Evolutionary conservation across 2,888 invertebrate genomes (phyloP).

Genomic region (Mythimna lalbum): DNA sequence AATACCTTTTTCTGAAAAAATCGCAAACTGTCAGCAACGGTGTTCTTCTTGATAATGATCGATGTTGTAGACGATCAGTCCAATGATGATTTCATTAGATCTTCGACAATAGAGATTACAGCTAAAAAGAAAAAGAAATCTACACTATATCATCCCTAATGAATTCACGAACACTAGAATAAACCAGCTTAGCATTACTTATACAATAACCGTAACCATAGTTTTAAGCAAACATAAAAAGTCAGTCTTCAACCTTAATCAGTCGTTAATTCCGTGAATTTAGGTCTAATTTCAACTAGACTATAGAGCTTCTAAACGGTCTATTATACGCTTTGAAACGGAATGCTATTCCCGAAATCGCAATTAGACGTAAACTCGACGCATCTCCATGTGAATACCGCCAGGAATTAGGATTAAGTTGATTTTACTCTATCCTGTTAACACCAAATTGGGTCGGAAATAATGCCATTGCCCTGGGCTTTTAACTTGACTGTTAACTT

Average conservation of each 20-base stretch:
- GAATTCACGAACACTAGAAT: too few species aligned
- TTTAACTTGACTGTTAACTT: slow-evolving; percentile 10
- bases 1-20: too few species aligned
- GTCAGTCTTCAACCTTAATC: neutral
- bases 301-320: slow-evolving; percentile 17
- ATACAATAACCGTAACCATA: neutral
- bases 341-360: slow-evolving; percentile 51
- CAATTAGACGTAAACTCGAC: slow-evolving; percentile 63
- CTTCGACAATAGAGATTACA: too few species aligned
- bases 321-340: slow-evolving; percentile 33
- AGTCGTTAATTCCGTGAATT: slow-evolving; percentile 22
- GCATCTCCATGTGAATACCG: slow-evolving; percentile 52
- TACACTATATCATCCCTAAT: too few species aligned
- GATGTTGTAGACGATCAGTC: too few species aligned
- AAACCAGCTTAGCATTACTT: too few species aligned
- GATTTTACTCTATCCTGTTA: slow-evolving; percentile 34
- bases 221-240: neutral
- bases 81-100: too few species aligned
- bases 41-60: too few species aligned
- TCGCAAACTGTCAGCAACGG: too few species aligned
- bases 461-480: slow-evolving; percentile 3
- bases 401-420: slow-evolving; percentile 36
- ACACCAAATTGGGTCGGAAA: slow-evolving; percentile 35
- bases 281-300: slow-evolving; percentile 24
- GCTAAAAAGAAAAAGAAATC: too few species aligned